phyloP scores from a whole-genome alignment of 2,888 invertebrate species.

The Automeris io region DNA sequence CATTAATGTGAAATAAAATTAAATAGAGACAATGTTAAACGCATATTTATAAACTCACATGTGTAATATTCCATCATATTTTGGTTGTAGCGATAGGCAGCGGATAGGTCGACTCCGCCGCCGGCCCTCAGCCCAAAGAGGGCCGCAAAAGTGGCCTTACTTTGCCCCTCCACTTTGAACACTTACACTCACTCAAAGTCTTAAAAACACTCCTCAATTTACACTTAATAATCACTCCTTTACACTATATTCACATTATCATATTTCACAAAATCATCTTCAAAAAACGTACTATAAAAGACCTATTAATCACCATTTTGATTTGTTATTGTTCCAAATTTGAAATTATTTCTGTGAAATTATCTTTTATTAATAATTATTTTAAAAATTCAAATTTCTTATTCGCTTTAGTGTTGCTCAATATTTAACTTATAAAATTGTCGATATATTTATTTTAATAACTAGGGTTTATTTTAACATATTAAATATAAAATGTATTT shows the following conservation, averaged over 20 bases:
- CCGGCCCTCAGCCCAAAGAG: constrained; percentile 80
- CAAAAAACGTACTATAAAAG: neutral
- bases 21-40: no score
- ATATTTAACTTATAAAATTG: no score
- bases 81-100: constrained; percentile 96
- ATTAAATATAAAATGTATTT: no score
- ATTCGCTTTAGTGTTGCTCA: no score
- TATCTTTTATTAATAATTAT: no score
- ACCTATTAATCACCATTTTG: neutral
- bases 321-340: neutral
- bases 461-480: no score
- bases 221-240: neutral
- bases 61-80: constrained; percentile 99
- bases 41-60: no score
- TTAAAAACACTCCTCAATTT: constrained; percentile 9
- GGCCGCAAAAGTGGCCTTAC: constrained; percentile 81
- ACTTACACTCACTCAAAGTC: constrained; percentile 25
- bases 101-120: constrained; percentile 92
- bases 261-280: neutral
- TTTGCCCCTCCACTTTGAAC: constrained; percentile 80
- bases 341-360: no score
- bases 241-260: neutral
- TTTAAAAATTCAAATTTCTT: no score
- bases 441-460: no score
- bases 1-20: no score